phyloP scores from a whole-genome alignment of 2,797 vertebrate genomes.

The Phylloscopus collybita region DNA sequence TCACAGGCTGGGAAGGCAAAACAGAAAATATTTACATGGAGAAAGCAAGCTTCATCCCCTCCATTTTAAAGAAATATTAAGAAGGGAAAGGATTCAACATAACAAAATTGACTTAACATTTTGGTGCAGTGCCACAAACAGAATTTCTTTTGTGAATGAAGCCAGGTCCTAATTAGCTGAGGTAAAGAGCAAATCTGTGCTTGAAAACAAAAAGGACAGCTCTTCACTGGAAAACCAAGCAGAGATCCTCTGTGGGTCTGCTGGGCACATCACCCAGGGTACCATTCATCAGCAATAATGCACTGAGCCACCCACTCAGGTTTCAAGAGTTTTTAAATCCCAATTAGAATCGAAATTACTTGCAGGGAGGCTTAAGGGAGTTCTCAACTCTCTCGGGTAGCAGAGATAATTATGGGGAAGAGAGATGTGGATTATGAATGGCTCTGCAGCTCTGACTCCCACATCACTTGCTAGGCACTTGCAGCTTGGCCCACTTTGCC shows the following conservation, averaged over 20 bases:
- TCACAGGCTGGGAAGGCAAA: neutral
- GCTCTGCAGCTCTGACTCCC: slow-evolving; percentile 12
- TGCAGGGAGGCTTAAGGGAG: slow-evolving; percentile 44
- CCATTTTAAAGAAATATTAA: neutral
- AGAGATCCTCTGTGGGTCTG: neutral
- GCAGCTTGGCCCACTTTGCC: neutral
- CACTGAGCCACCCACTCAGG: slow-evolving; percentile 50
- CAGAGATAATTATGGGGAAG: slow-evolving; percentile 11
- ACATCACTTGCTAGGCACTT: neutral
- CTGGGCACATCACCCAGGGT: slow-evolving; percentile 33
- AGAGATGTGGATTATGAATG: neutral
- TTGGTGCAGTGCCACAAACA: slow-evolving; percentile 1
- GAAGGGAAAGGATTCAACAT: neutral
- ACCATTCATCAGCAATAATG: slow-evolving; percentile 46
- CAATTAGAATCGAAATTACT: slow-evolving; percentile 59
- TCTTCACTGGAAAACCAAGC: slow-evolving; percentile 13
- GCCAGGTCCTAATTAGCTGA: slow-evolving; percentile 33
- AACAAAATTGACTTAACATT: slow-evolving; percentile 25
- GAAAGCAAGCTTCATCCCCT: neutral
- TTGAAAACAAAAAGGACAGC: neutral
- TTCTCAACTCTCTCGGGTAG: neutral
- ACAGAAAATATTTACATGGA: neutral
- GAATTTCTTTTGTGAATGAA: slow-evolving; percentile 3
- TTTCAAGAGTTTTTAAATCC: slow-evolving; percentile 60
- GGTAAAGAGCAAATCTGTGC: neutral